Evolutionary conservation across 2,797 vertebrate genomes (phyloP).

Genomic region (Ficedula albicollis): DNA sequence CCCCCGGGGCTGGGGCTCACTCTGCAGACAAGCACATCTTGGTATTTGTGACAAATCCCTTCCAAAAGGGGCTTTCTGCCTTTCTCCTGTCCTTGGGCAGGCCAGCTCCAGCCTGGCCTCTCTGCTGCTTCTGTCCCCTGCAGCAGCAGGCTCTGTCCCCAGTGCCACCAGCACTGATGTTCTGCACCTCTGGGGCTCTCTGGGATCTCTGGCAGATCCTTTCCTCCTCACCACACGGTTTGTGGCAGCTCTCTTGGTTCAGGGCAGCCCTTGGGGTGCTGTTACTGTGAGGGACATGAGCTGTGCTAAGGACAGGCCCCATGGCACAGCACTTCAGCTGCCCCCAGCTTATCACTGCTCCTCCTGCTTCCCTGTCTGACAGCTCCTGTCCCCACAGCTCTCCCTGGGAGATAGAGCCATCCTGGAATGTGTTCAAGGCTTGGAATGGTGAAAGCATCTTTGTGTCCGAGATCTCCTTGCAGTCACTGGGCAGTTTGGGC

Average conservation of each 20-base stretch:
- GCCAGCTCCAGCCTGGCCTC: neutral
- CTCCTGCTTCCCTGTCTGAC: neutral
- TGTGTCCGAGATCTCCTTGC: neutral
- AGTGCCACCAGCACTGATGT: neutral
- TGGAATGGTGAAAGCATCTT: neutral
- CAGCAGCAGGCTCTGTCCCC: neutral
- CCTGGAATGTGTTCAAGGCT: neutral
- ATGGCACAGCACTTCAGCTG: neutral
- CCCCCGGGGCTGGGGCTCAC: neutral
- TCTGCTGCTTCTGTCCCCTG: neutral
- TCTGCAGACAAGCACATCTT: neutral
- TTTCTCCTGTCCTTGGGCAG: neutral
- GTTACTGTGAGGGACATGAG: fast-evolving
- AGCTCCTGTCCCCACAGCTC: neutral
- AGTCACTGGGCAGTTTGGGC: neutral
- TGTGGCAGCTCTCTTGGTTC: neutral
- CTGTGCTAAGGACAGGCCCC: fast-evolving
- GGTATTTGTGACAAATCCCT: neutral
- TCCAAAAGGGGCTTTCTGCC: neutral
- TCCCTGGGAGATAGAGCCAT: neutral
- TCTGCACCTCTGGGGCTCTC: neutral
- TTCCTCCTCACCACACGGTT: neutral
- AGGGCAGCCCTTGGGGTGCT: neutral
- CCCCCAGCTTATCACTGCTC: neutral
- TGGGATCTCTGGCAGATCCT: neutral